Base-by-base conservation (phyloP, 1,140 invertebrate genomes). In the Onthophagus taurus region DNA sequence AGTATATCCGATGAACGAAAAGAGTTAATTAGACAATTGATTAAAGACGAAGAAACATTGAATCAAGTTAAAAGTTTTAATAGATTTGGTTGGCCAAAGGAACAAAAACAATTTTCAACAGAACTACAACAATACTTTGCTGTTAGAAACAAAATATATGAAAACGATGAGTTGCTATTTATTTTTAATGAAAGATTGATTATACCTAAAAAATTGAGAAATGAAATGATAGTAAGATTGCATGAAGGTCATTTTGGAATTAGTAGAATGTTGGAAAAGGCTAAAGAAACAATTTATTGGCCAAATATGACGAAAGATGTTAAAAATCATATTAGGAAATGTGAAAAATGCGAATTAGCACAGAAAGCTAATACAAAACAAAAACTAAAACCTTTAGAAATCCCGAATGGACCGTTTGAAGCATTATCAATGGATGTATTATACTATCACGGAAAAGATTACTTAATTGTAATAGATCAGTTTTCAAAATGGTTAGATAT, bases 221-320 rank as follows among this genome's bases (percentile, higher is more conserved):
- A 6, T 11, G 41, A 42, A 14, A 42, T 42, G 7, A 31, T 31
- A 20, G 31, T 19, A 12, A 6, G 30, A 3, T 31, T 42, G 11
- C 41, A 42, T 42, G 30, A 42, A 12, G 17, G 12, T 2, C 41
- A 42, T 42, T 20, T 42, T n/a, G 29, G 41, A 12, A 42, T 42
- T 31, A 42, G 21, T 31, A 42, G 31, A 42, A 42, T 29, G 4
- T 31, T 31, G 4, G 16, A 20, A 20, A 42, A 24, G 31, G 41
- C 41, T n/a, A 31, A 20, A 17, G 18, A 31, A 20, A 12, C 17
- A 8, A 7, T 42, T 18, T 31, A 14, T 14, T 31, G 26, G 41
- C 47, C 48, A 20, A 36, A 31, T 21, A 67, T 72, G 47, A 52
- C 51, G 24, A 60, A 60, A 33, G 57, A 72, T 31, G 67, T 72